Evolutionary conservation across 2,888 invertebrate species (phyloP), one percentile per base, ranked within the genome.

Genomic region (Macropis europaea): DNA sequence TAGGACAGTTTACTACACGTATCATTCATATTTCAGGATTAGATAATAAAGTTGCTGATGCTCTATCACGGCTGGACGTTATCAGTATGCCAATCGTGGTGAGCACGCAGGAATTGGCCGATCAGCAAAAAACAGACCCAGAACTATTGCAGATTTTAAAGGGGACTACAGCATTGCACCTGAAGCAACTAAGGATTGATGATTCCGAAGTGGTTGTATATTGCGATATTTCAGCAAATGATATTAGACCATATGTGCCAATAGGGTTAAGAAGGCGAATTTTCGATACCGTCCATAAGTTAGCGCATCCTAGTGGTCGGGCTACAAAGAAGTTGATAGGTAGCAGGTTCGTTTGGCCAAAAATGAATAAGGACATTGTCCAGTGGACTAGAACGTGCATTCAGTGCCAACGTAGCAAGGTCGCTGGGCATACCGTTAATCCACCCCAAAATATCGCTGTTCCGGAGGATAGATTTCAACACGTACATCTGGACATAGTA

Each of bases 401-500:
- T 2, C 36, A 43, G 1, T 89, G 89, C 57, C 89, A 89, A 57
- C 61, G 64, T 17, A 40, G 77, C 0, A 90, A 90, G 63, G 67
- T 89, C 0, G 66, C 73, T 2, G 69, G 87, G 5, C 88, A 87
- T 60, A 77, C 73, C 4, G 59, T 56, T 40, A 42, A 79, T 3
- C 70, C 73, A 3, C 47, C 77, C 1, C 45, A 52, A 28, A 38
- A 61, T 7, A 80, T 85, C 48, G 19, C 53, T 2, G 43, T 59
- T 4, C 81, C 85, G 13, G 26, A 24, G 0, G 71, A 73, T 15
- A 76, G 88, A 15, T 90, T 91, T 74, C 74, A 81, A 4, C 88
- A 90, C 67, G 76, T 90, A 9, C 89, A 91, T 75, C 81, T 91
- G 2, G 90, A 91, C 75, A 74, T 91, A 3, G 84, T 91, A 1